Base-by-base conservation (phyloP, 2,113 vertebrate genomes). In the Syngnathus typhle region DNA sequence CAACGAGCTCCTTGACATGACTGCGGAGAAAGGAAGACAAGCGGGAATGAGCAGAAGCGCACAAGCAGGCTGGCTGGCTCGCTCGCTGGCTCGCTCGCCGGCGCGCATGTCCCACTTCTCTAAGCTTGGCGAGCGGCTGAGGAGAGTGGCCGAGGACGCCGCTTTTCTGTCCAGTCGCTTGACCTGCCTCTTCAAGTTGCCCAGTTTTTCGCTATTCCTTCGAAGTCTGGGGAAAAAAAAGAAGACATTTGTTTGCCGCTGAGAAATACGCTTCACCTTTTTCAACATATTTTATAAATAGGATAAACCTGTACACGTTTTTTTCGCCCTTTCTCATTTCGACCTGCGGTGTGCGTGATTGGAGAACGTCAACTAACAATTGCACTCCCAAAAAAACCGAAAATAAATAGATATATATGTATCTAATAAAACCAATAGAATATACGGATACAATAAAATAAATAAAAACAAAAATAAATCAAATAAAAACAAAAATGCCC, bases 91-190 rank as follows among this genome's bases (percentile, higher is more conserved):
- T 27, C 27, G 27, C 27, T 27, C 27, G 65, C 64, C 62, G 70
- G 74, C 63, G 16, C 3, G 65, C 0, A 12, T 19, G 63, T 9
- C 92, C 91, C 78, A 94, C 94, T 87, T 93, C 84, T 94, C 94
- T 2, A 92, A 88, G 83, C 93, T 94, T 13, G 91, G 87, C 8
- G 92, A 93, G 56, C 91, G 89, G 37, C 84, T 69, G 1, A 95
- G 88, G 63, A 96, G 91, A 87, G 94, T 94, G 58, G 93, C 87
- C 0, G 92, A 91, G 49, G 94, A 96, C 0, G 88, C 91, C 0
- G 94, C 92, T 82, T 95, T 96, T 78, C 91, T 92, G 67, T 91
- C 91, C 68, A 95, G 90, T 19, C 89, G 91, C 82, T 93, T 93
- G 64, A 91, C 91, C 47, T 84, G 85, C 73, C 80, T 82, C 23